Conservation (phyloP, 2,888 invertebrate genomes). For the Tridacna gigas region DNA sequence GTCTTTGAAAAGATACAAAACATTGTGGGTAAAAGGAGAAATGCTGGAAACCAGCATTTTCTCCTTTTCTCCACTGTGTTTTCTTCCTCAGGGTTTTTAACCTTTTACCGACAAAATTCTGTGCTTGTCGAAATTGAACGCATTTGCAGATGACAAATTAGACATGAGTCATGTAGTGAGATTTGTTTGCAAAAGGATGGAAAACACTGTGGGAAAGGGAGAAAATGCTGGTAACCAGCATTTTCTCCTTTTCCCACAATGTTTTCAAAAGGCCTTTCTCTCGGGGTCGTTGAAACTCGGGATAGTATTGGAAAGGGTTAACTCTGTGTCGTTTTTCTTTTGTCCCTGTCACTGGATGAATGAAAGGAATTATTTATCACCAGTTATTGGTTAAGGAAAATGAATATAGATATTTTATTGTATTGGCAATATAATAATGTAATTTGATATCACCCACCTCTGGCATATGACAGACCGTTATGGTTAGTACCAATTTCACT, state of each 20-base stretch:
- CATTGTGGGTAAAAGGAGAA: neutral
- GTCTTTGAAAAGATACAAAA: neutral
- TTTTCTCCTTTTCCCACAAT: neutral
- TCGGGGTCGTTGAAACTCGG: no score
- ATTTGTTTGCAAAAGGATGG: neutral
- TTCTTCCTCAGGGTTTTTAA: neutral
- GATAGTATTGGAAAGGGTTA: no score
- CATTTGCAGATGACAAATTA: neutral
- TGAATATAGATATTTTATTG: no score
- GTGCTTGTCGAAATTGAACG: neutral
- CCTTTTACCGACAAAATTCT: neutral
- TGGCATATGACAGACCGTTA: no score
- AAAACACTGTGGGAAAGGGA: neutral
- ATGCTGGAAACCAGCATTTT: neutral
- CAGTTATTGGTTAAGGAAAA: no score
- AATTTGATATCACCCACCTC: no score
- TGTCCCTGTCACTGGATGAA: no score
- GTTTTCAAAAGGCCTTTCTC: neutral
- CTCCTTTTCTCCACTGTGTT: neutral
- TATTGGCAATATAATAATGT: no score
- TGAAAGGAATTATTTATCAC: no score
- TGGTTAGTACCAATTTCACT: no score
- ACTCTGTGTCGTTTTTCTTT: no score
- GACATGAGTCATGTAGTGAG: neutral
- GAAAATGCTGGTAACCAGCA: neutral